Conservation (phyloP, 1,140 invertebrate genomes). For the Anoplophora glabripennis region DNA sequence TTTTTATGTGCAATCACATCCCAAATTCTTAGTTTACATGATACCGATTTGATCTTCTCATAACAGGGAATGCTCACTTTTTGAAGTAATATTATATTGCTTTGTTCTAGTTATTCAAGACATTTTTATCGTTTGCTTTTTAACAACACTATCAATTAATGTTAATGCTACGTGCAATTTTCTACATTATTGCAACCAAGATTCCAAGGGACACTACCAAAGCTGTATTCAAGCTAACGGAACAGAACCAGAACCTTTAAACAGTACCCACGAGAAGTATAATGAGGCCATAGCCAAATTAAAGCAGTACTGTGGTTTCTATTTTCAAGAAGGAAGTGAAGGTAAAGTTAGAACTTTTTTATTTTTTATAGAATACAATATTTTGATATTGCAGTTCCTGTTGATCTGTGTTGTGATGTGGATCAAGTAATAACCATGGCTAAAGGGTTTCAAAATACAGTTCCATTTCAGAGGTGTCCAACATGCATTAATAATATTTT, state of each 20-base stretch:
- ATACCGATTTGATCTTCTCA: too few species aligned
- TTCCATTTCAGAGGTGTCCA: constrained; percentile 60
- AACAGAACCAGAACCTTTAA: constrained; percentile 9
- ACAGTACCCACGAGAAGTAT: constrained; percentile 13
- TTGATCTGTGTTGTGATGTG: constrained; percentile 54
- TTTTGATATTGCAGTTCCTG: neutral
- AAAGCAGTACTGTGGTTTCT: constrained; percentile 27
- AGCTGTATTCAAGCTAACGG: constrained; percentile 22
- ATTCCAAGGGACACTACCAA: constrained; percentile 19
- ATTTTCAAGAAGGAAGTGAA: constrained; percentile 21
- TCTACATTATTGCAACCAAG: constrained; percentile 24
- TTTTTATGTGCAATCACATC: too few species aligned
- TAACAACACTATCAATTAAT: too few species aligned
- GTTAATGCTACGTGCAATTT: constrained; percentile 17
- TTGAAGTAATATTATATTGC: too few species aligned
- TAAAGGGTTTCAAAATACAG: constrained; percentile 50
- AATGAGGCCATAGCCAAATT: constrained; percentile 9
- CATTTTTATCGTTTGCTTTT: too few species aligned
- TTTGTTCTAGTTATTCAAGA: too few species aligned
- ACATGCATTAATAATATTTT: constrained; percentile 59
- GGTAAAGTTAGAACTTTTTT: neutral
- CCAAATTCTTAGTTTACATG: too few species aligned
- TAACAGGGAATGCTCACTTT: too few species aligned
- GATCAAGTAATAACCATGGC: constrained; percentile 52
- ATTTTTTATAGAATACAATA: too few species aligned